A percentile compares a stretch with the other conserved stretches of the same genome.
phyloP scores from a whole-genome alignment of 1,140 invertebrate species.

The Drosophila gunungcola region DNA sequence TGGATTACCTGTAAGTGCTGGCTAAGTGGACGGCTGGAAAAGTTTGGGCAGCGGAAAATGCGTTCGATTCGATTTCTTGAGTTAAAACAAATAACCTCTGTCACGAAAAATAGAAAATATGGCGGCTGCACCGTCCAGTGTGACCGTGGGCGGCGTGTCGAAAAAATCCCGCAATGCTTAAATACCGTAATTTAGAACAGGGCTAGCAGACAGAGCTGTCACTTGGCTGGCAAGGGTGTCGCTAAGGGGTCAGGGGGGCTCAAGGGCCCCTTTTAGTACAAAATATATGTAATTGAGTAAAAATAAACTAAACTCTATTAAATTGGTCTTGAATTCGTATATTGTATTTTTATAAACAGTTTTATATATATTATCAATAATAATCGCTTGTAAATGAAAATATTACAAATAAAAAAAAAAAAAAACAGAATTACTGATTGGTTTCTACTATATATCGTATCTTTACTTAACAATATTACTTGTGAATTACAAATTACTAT shows the following conservation, averaged over 20 bases:
- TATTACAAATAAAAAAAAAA: no score
- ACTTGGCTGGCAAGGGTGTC: background rate
- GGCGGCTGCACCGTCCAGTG: background rate
- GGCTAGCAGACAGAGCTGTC: background rate
- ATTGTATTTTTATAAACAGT: no score
- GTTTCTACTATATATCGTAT: no score
- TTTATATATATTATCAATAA: no score
- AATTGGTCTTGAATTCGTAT: no score
- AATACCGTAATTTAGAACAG: background rate
- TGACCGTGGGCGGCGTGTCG: background rate
- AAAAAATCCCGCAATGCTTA: background rate
- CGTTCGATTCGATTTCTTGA: background rate
- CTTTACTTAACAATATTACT: no score
- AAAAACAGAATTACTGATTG: no score
- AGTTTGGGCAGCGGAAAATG: background rate
- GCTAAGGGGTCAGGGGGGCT: background rate
- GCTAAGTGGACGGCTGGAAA: background rate
- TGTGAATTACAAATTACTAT: no score
- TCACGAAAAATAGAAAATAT: constrained; percentile 6
- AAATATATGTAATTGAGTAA: no score
- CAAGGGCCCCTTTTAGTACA: no score
- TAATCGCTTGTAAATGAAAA: no score
- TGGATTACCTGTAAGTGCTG: constrained; percentile 17
- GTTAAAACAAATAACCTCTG: background rate
- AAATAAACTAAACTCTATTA: no score